Conservation (phyloP, 2,888 invertebrate genomes). For the Idaea biselata region DNA sequence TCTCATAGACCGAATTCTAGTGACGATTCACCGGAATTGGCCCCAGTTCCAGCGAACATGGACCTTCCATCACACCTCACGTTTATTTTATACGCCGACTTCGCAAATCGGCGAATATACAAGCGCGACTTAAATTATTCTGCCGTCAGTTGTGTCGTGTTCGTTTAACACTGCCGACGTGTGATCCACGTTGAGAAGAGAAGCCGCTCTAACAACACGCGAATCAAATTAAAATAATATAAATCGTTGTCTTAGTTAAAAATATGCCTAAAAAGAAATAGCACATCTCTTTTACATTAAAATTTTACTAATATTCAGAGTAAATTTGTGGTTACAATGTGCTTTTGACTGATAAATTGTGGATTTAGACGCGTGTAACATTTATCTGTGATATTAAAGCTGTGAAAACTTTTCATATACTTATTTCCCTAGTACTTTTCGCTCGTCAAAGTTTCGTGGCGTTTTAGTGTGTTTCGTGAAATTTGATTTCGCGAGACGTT, state of each 20-base stretch:
- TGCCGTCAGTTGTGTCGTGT: slow-evolving; percentile 17
- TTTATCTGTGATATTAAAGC: slow-evolving; percentile 68
- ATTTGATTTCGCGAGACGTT: slow-evolving; percentile 72
- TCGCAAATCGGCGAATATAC: slow-evolving; percentile 68
- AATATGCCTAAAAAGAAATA: slow-evolving; percentile 78
- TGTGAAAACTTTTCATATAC: slow-evolving; percentile 55
- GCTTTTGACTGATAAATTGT: neutral
- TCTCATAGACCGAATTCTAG: neutral
- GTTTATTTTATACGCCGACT: slow-evolving; percentile 59
- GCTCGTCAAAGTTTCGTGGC: slow-evolving; percentile 37
- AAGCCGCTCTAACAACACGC: slow-evolving; percentile 44
- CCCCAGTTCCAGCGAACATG: slow-evolving; percentile 24
- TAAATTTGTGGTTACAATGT: slow-evolving; percentile 6
- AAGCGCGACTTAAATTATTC: slow-evolving; percentile 44
- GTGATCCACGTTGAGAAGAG: slow-evolving; percentile 53
- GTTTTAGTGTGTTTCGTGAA: slow-evolving; percentile 66
- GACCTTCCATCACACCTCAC: slow-evolving; percentile 68
- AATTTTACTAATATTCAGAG: slow-evolving; percentile 13
- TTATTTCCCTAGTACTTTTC: neutral
- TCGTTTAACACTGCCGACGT: neutral
- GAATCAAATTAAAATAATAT: slow-evolving; percentile 29
- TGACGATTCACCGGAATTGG: slow-evolving; percentile 14
- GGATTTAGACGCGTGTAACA: neutral
- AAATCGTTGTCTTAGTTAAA: slow-evolving; percentile 42
- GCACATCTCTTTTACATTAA: slow-evolving; percentile 29